Evolutionary conservation across 2,797 vertebrate species (phyloP), one percentile per base, ranked within the genome.

Genomic region (Mormyrops boulengeri): DNA sequence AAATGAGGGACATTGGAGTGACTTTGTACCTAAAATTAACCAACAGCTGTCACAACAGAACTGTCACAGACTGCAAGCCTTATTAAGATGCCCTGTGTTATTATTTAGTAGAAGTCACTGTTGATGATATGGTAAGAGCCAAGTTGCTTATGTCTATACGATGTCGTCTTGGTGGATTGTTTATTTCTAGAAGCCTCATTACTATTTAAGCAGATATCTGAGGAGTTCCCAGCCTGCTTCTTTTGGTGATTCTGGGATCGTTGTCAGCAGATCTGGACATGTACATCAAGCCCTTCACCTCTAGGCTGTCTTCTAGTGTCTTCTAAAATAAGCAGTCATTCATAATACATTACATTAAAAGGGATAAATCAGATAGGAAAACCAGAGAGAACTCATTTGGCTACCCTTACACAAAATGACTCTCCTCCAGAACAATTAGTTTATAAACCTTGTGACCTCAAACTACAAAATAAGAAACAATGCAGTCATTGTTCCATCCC

Each of bases 21-120:
- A 82, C 77, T 44, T 82, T 82, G 77, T 82, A 44, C 77, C 77
- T 82, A 82, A 82, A 82, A 82, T 82, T 82, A 82, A 38, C 69
- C 69, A 82, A 47, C 77, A 2, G 7, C 41, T 82, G 77, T 82
- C 77, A 47, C 77, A 44, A 82, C 77, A 22, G 41, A 44, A 82
- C 19, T 4, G 41, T 82, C 41, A n/a, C 41, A 44, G 19, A 41
- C 69, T 41, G 69, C 66, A 73, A 38, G 14, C 77, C 38, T 22
- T 47, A 82, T 22, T 47, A 82, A 22, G 77, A 82, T 47, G 41
- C 19, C 19, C 41, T 22, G 17, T 80, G 73, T 82, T 82, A 17
- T 47, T 82, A 82, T 44, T 82, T 47, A 22, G 17, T 47, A 82
- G 47, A 82, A 47, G 77, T n/a, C 77, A 47, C 17, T 47, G 17